Conservation (phyloP, 2,888 invertebrate genomes). For the Leptura quadrifasciata region DNA sequence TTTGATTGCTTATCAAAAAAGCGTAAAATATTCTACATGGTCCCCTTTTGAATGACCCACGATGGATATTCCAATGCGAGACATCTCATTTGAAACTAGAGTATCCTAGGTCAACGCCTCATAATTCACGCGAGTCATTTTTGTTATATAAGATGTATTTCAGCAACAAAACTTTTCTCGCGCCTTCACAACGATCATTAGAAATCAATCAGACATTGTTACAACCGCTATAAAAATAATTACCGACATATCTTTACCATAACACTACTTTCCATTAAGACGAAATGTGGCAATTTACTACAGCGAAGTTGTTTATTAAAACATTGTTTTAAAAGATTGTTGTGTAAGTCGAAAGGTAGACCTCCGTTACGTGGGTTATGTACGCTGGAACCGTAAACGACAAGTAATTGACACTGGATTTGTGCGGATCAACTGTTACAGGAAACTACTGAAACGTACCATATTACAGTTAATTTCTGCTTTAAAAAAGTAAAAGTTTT, state of each 20-base stretch:
- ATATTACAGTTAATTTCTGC: background rate
- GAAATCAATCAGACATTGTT: conserved; percentile 18
- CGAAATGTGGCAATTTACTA: conserved; percentile 18
- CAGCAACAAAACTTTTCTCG: background rate
- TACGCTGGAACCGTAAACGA: background rate
- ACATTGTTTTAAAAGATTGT: background rate
- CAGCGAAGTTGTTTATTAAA: conserved; percentile 11
- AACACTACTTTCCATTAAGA: conserved; percentile 13
- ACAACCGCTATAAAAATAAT: conserved; percentile 1
- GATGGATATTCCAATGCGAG: background rate
- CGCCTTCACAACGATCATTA: background rate
- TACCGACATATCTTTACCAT: conserved; percentile 1
- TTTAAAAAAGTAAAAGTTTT: background rate
- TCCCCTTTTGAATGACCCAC: background rate
- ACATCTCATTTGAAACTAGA: background rate
- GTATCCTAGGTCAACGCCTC: background rate
- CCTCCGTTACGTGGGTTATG: conserved; percentile 23
- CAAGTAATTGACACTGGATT: conserved; percentile 25
- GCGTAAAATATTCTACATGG: too few species aligned
- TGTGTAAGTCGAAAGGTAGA: conserved; percentile 9
- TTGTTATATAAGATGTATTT: background rate
- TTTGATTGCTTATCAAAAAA: too few species aligned
- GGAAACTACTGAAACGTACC: background rate
- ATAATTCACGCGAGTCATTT: background rate
- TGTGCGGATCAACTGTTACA: background rate